phyloP scores from a whole-genome alignment of 2,797 vertebrate genomes.

The Nannoperca australis region DNA sequence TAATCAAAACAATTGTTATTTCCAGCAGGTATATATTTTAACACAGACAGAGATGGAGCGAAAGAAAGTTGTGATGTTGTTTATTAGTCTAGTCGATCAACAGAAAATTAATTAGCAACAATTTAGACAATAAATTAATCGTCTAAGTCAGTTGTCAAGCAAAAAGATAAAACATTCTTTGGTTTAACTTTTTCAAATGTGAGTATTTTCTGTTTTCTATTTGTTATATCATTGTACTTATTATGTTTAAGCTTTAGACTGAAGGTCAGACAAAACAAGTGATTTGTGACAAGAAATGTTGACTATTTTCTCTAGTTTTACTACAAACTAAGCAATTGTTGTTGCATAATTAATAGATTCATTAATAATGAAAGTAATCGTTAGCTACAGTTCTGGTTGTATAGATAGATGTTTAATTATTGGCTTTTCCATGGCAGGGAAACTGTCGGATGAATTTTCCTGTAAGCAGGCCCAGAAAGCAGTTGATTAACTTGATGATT shows the following conservation, averaged over 20 bases:
- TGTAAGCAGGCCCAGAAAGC: neutral
- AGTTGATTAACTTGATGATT: constrained; percentile 16
- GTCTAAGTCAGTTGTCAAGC: neutral
- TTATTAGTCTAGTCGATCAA: neutral
- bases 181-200: neutral
- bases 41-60: neutral
- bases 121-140: neutral
- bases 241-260: neutral
- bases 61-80: neutral
- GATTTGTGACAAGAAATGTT: neutral
- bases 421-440: neutral
- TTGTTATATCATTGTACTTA: neutral
- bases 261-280: neutral
- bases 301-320: neutral
- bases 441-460: neutral
- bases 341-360: neutral
- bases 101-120: neutral
- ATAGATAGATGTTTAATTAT: neutral
- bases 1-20: neutral
- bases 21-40: neutral
- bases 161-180: neutral
- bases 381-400: neutral
- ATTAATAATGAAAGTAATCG: neutral
- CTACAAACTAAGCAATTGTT: neutral
- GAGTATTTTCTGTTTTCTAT: neutral